phyloP scores from a whole-genome alignment of 2,888 invertebrate genomes.

The Disparrhopalites patrizii region DNA sequence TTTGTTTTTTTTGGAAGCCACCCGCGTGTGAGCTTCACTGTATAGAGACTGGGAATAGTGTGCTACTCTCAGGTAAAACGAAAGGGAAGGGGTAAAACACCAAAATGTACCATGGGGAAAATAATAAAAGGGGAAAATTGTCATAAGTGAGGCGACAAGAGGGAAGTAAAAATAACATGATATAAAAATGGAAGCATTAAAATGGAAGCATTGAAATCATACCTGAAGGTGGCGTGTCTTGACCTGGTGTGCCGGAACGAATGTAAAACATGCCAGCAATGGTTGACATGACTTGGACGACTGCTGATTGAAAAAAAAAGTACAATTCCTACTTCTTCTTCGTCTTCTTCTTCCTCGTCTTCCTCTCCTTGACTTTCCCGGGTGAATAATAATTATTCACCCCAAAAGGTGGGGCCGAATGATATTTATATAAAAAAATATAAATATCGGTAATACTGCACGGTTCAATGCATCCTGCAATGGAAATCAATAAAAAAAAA shows the following conservation, averaged over 20 bases:
- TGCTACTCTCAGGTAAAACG: not conserved
- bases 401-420: constrained; percentile 23
- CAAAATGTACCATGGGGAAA: not conserved
- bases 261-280: constrained; percentile 48
- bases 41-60: no score
- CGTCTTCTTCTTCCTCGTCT: no score
- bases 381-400: constrained; percentile 1
- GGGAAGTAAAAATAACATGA: not conserved
- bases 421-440: no score
- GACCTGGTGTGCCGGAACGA: constrained; percentile 40
- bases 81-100: not conserved
- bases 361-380: no score
- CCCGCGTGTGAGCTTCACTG: no score
- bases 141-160: not conserved
- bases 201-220: constrained; percentile 1
- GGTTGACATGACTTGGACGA: constrained; percentile 39
- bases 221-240: constrained; percentile 46
- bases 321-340: not conserved
- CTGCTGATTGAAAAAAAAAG: constrained; percentile 8
- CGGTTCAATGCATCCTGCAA: constrained; percentile 26
- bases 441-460: constrained; percentile 18
- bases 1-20: no score
- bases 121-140: not conserved
- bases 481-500: constrained; percentile 26
- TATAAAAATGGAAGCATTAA: not conserved